Evolutionary conservation across 1,140 invertebrate species (phyloP), one percentile per base, ranked within the genome.

Genomic region (Arion vulgaris): DNA sequence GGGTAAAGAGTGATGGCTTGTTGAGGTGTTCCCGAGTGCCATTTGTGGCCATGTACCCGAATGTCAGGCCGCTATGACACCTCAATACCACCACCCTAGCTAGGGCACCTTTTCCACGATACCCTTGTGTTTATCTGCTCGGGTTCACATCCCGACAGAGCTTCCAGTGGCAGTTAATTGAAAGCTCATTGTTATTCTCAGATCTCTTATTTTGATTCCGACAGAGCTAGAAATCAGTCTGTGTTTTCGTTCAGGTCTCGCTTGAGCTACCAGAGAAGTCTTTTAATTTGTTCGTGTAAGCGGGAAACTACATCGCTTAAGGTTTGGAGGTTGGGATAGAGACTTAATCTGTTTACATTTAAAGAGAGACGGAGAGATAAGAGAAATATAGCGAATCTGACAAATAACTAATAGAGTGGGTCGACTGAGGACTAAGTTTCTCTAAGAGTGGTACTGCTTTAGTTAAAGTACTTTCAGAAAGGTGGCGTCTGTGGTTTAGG

Each of bases 141-240:
- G 19, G 62, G 62, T 66, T 66, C 2, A 17, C 62, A 66, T 32
- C 62, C 62, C 28, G 7, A 32, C 62, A 66, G 62, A 32, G 62
- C 62, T 32, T 66, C 62, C 62, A 66, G 62, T 66, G 5, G 62
- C 7, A 66, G 62, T 66, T 66, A 66, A 66, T 66, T 66, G 62
- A 66, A 32, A 66, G 19, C n/a, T 28, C 28, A 32, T 66, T 66
- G n/a, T 66, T 66, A 66, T 66, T 66, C 62, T 13, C 28, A 66
- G 62, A 66, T 66, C 28, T 66, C 62, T 62, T 66, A 66, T 66
- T 66, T 32, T 66, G 62, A 66, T 66, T 28, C 62, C n/a, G 19
- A 32, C n/a, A 32, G n/a, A 66, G 62, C 28, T 66, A 66, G n/a
- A 34, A 66, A 66, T 32, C n/a, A 23, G 5, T 17, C 62, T 7